These are phyloP conservation scores for Calliphora vomitoria DNA, from an alignment of 2,888 invertebrate species.

Conservation along the genomic window DNA sequence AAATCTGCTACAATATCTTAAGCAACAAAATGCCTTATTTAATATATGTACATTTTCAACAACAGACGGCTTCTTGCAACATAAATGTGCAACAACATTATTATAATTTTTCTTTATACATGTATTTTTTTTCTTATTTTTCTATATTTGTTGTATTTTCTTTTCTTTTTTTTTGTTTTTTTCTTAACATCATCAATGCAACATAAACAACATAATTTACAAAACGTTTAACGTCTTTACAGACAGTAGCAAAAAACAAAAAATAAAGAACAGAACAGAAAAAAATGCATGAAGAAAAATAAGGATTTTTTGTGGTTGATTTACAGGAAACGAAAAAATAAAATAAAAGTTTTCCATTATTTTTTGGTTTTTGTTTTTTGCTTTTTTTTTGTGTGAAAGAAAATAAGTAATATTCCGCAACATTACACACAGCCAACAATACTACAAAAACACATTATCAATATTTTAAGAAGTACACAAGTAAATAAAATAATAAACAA, in stretches of 20 bases:
- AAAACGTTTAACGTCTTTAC: constrained; percentile 72
- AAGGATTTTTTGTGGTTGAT: constrained; percentile 33
- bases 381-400: too few relatives aligned
- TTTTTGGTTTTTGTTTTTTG: neutral
- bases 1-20: neutral
- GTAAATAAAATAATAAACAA: constrained; percentile 68
- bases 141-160: neutral
- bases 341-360: constrained; percentile 24
- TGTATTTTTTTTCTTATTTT: constrained; percentile 12
- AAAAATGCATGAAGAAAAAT: constrained; percentile 8
- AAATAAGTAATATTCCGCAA: constrained; percentile 61
- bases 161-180: neutral
- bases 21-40: neutral
- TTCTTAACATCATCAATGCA: constrained; percentile 72
- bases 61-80: constrained; percentile 51
- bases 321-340: constrained; percentile 51
- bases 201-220: constrained; percentile 73
- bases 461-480: constrained; percentile 63
- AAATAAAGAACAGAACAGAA: too few relatives aligned
- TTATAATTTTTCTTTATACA: constrained; percentile 58
- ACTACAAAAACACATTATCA: constrained; percentile 58
- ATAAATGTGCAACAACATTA: constrained; percentile 69
- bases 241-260: constrained; percentile 23
- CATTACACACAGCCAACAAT: constrained; percentile 64
- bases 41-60: constrained; percentile 53